Evolutionary conservation across 2,113 vertebrate genomes (phyloP).

Genomic region (Panthera tigris): DNA sequence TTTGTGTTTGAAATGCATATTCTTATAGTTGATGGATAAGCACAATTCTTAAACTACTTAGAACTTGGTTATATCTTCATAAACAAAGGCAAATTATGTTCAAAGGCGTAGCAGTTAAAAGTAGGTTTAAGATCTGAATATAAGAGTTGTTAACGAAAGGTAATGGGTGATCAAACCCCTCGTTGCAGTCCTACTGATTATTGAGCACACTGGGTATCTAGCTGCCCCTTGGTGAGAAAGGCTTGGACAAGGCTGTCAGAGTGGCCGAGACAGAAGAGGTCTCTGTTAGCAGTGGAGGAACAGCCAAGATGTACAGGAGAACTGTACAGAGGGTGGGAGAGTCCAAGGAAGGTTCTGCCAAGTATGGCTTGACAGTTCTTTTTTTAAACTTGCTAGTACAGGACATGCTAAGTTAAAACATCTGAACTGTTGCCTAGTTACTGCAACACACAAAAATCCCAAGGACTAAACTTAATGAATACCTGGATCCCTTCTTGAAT

Average conservation of each 20-base stretch:
- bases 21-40: no score
- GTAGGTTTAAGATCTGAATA: background rate
- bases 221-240: background rate
- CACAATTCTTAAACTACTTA: background rate
- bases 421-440: slow-evolving; percentile 23
- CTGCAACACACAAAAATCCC: slow-evolving; percentile 3
- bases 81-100: background rate
- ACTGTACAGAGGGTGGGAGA: background rate
- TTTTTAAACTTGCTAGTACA: slow-evolving; percentile 27
- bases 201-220: background rate
- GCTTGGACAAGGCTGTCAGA: background rate
- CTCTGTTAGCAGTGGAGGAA: background rate
- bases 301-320: slow-evolving; percentile 24
- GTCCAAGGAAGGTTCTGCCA: background rate
- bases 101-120: background rate
- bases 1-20: background rate
- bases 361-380: background rate
- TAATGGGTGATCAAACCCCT: background rate
- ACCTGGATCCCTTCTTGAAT: background rate
- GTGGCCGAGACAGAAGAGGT: background rate
- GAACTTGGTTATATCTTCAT: background rate
- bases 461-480: slow-evolving; percentile 2
- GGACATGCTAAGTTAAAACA: slow-evolving; percentile 25
- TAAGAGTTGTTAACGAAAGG: background rate
- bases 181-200: background rate